A percentile compares a stretch with the other conserved stretches of the same genome.
Evolutionary conservation across 2,113 vertebrate species (phyloP).

Genomic region (Cardinalis cardinalis): DNA sequence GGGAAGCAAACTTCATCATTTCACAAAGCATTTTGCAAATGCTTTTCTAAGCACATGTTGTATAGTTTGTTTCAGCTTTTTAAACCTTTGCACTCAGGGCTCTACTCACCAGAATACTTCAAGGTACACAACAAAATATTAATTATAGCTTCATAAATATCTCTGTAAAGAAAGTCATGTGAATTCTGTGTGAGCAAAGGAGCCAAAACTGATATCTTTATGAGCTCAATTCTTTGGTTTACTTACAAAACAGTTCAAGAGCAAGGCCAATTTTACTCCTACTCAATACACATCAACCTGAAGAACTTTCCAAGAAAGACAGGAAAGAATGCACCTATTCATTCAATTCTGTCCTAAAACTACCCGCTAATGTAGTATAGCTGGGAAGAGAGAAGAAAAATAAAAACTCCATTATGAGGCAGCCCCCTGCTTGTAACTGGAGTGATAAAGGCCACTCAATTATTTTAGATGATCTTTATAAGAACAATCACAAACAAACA

Average conservation of each 20-base stretch:
- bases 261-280: conserved; percentile 13
- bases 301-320: background rate
- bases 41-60: background rate
- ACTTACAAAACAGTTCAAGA: background rate
- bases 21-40: conserved; percentile 1
- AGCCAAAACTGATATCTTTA: background rate
- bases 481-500: background rate
- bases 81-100: background rate
- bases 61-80: background rate
- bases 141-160: background rate
- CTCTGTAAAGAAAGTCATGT: background rate
- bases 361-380: background rate
- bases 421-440: background rate
- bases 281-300: background rate
- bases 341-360: background rate
- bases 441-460: background rate
- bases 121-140: background rate
- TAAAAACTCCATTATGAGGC: background rate
- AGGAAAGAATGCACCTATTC: conserved; percentile 8
- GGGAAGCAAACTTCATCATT: background rate
- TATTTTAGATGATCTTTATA: background rate
- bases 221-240: background rate
- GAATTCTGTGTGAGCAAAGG: background rate
- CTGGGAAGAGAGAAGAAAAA: background rate
- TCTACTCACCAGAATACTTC: background rate